These are phyloP conservation scores for Sceloporus undulatus DNA, from an alignment of 2,113 vertebrate species.

Conservation along the genomic window DNA sequence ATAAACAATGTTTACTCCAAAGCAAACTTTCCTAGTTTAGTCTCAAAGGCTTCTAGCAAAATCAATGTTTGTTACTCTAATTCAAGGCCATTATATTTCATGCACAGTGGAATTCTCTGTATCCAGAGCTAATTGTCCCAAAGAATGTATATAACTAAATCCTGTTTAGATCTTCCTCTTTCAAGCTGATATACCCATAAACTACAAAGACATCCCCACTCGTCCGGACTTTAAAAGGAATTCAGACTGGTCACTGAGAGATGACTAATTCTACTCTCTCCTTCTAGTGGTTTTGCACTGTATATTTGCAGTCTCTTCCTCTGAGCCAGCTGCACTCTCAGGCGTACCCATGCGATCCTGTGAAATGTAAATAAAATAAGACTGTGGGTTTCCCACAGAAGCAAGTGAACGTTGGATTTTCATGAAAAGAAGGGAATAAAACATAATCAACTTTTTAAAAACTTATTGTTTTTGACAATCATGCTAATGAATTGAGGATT, in stretches of 20 bases:
- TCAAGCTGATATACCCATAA: neutral
- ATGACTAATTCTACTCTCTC: slow-evolving; percentile 18
- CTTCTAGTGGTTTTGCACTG: slow-evolving; percentile 8
- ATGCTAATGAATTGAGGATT: neutral
- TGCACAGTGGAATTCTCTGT: neutral
- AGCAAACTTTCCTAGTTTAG: slow-evolving; percentile 26
- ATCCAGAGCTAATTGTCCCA: neutral
- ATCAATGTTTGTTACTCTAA: neutral
- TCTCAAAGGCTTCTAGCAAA: slow-evolving; percentile 15
- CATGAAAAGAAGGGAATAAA: slow-evolving; percentile 7
- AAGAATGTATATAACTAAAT: neutral
- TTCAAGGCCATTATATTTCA: slow-evolving; percentile 14
- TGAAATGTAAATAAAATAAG: neutral
- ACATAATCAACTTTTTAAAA: neutral
- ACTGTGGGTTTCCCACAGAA: neutral
- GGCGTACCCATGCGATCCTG: neutral
- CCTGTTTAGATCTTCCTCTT: neutral
- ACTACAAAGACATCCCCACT: neutral
- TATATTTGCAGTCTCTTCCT: slow-evolving; percentile 15
- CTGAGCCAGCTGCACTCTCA: slow-evolving; percentile 8
- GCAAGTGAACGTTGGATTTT: slow-evolving; percentile 26
- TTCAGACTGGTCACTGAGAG: neutral
- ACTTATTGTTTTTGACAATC: neutral
- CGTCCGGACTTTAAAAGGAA: slow-evolving; percentile 9
- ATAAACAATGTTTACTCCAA: slow-evolving; percentile 40